phyloP scores from a whole-genome alignment of 2,888 invertebrate species.

The Thumatha senex region DNA sequence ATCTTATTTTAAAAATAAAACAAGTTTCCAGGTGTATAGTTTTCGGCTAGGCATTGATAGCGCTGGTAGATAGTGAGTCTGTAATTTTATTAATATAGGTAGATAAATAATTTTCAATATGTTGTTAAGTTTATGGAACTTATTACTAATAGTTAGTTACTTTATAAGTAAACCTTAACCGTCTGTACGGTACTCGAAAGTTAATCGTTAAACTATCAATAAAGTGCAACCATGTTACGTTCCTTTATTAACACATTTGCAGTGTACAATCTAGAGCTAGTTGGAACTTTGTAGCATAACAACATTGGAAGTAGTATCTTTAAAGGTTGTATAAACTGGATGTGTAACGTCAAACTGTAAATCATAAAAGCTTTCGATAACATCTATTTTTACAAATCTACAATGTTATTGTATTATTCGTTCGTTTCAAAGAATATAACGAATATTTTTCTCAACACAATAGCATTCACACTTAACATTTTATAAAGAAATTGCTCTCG shows the following conservation, averaged over 20 bases:
- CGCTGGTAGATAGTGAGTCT: no score
- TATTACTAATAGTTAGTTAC: no score
- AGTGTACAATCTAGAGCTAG: constrained; percentile 37
- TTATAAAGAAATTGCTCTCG: constrained; percentile 15
- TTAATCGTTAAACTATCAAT: constrained; percentile 33
- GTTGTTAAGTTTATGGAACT: no score
- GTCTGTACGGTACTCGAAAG: constrained; percentile 9
- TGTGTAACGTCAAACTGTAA: constrained; percentile 32
- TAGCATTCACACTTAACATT: constrained; percentile 16
- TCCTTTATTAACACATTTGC: constrained; percentile 48
- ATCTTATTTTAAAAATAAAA: no score
- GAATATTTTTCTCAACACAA: constrained; percentile 30
- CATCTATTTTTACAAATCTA: constrained; percentile 33
- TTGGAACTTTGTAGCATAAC: constrained; percentile 55
- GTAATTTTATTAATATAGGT: no score
- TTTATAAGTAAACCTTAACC: neutral
- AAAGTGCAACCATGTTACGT: constrained; percentile 33
- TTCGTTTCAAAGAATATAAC: constrained; percentile 23
- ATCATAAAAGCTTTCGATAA: constrained; percentile 32
- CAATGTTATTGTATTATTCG: constrained; percentile 35
- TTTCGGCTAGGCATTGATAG: no score
- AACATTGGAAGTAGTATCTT: constrained; percentile 46
- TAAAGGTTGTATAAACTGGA: constrained; percentile 46
- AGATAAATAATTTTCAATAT: no score
- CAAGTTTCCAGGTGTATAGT: no score